Evolutionary conservation across 2,113 vertebrate species (phyloP).

Genomic region (Struthio camelus): DNA sequence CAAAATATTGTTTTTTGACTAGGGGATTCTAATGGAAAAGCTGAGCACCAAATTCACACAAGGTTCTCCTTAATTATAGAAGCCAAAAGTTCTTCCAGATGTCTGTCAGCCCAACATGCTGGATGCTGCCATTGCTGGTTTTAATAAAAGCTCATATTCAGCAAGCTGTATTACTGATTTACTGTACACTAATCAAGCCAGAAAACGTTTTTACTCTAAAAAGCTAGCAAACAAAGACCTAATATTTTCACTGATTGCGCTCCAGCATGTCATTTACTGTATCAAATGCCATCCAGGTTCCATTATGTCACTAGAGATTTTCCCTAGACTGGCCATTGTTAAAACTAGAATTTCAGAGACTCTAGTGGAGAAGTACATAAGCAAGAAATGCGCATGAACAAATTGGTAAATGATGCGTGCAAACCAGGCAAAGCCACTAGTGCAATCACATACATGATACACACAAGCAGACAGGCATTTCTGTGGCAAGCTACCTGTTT

Average conservation of each 20-base stretch:
- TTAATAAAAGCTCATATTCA: constrained; percentile 60
- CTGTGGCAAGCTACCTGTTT: constrained; percentile 13
- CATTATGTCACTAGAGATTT: background rate
- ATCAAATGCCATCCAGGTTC: background rate
- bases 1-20: background rate
- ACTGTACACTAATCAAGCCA: constrained; percentile 14
- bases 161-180: constrained; percentile 55
- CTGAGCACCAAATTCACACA: constrained; percentile 56
- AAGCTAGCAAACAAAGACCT: constrained; percentile 18
- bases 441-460: background rate
- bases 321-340: background rate
- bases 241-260: constrained; percentile 27
- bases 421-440: background rate
- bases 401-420: background rate
- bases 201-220: constrained; percentile 31
- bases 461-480: background rate
- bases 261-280: background rate
- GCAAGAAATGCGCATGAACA: background rate
- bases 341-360: background rate
- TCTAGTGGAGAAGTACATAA: background rate
- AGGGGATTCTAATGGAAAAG: constrained; percentile 55
- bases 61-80: constrained; percentile 51
- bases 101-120: constrained; percentile 37
- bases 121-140: constrained; percentile 54
- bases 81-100: constrained; percentile 60